Conservation (phyloP, 2,797 vertebrate genomes). For the Eleutherodactylus coqui region DNA sequence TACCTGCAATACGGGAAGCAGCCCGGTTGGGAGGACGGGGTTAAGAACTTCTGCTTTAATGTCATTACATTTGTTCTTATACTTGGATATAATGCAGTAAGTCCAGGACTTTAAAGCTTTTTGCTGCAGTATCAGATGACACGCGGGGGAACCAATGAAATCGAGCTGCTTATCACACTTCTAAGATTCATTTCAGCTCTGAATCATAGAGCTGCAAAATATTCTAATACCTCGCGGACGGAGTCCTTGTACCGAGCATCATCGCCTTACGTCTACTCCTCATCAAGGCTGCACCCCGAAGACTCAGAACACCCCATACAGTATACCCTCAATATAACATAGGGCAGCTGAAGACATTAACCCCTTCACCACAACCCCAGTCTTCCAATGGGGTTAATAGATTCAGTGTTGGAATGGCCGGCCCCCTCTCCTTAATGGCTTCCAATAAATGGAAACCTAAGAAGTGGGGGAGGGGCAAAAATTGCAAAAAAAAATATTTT, state of each 20-base stretch:
- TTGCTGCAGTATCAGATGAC: slow-evolving; percentile 47
- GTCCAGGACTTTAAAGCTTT: slow-evolving; percentile 1
- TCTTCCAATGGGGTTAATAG: not conserved
- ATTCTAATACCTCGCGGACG: not conserved
- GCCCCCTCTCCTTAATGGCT: too few relatives aligned
- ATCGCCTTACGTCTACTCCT: not conserved
- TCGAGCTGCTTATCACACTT: slow-evolving; percentile 25
- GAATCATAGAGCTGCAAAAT: slow-evolving; percentile 20
- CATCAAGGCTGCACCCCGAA: not conserved
- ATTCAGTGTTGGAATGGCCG: too few relatives aligned
- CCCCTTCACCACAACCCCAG: too few relatives aligned
- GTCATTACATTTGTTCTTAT: slow-evolving; percentile 43
- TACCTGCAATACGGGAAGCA: slow-evolving; percentile 8
- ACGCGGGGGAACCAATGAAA: not conserved
- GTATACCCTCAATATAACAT: not conserved
- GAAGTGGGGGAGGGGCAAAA: too few relatives aligned
- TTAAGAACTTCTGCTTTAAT: slow-evolving; percentile 30
- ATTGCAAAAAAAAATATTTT: too few relatives aligned
- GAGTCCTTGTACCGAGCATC: not conserved
- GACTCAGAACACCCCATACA: not conserved
- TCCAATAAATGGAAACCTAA: too few relatives aligned
- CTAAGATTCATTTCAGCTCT: slow-evolving; percentile 8
- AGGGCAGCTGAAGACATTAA: not conserved
- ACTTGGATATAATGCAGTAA: slow-evolving; percentile 38
- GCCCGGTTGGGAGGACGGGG: not conserved